Base-by-base conservation (phyloP, 2,888 invertebrate species). In the Oegoconia quadripuncta region DNA sequence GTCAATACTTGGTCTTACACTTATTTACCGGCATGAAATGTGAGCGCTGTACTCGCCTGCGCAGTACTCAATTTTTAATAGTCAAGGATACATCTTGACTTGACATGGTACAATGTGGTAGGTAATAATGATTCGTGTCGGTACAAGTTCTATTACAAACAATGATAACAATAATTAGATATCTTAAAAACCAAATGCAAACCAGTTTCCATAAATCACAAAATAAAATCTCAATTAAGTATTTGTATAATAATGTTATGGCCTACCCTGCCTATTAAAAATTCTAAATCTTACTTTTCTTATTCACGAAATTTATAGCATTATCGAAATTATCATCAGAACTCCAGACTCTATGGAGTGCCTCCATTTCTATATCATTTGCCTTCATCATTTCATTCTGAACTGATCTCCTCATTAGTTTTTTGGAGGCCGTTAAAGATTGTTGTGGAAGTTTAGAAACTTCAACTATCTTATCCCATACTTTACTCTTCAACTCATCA, bases 351-450 rank as follows among this genome's bases (percentile, higher is more conserved):
- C 91, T 88, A 7, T 75, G 64, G 3, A 98, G 75, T 52, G 90
- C 84, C 12, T 90, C 81, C 39, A 91, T 88, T 82, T 98, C 98
- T 12, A 75, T 77, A 18, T 88, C 76, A 72, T 95, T 93, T 8
- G 91, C 89, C 59, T 90, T 76, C 41, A 92, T 80, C n/a, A 97
- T 78, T 26, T 89, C 68, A 3, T 90, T 84, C 34, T 88, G 87
- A 31, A 92, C 87, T 45, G 89, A 75, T 31, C 83, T 84, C 39
- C 91, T 90, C 2, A 95, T 73, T 30, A 97, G 76, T 28, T 83
- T 88, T 74, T 98, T 98, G 25, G 93, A 91, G 18, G 89, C 81
- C 29, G 89, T 66, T 49, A 97, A 65, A 9, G 93, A 92, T 28
- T 75, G 54, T 33, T 68, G 50, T 8, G 93, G 90, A 48, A 90